Evolutionary conservation across 2,888 invertebrate genomes (phyloP).

Genomic region (Conomelus anceps): DNA sequence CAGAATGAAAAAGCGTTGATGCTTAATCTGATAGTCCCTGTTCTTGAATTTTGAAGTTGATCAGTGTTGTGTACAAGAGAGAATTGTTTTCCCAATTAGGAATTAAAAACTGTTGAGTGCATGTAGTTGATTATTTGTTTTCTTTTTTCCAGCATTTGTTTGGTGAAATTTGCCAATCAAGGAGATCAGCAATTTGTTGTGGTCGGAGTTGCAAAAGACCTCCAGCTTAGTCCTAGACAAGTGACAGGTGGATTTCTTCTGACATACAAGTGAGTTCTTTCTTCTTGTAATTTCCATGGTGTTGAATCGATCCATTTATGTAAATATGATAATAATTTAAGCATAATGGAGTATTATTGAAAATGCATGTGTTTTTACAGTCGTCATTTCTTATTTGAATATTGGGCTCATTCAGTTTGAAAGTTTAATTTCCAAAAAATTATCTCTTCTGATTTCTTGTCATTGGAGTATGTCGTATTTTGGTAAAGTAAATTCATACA

Average conservation of each 20-base stretch:
- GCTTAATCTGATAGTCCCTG: background rate
- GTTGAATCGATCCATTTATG: background rate
- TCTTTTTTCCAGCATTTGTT: constrained; percentile 52
- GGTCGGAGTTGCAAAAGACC: constrained; percentile 87
- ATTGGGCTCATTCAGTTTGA: too few species aligned
- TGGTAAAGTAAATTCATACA: background rate
- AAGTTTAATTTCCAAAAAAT: background rate
- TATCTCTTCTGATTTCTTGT: background rate
- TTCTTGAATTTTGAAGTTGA: too few species aligned
- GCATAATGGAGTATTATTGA: background rate
- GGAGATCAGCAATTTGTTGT: constrained; percentile 59
- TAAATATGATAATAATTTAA: background rate
- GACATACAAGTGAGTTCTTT: constrained; percentile 61
- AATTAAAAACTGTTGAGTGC: too few species aligned
- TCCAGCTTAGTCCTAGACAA: constrained; percentile 79
- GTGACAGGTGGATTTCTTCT: constrained; percentile 78
- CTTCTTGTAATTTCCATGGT: background rate
- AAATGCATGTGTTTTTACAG: background rate
- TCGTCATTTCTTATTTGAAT: background rate
- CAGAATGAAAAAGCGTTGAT: too few species aligned
- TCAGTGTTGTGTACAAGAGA: too few species aligned
- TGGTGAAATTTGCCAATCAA: constrained; percentile 69
- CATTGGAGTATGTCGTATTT: background rate
- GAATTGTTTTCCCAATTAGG: too few species aligned
- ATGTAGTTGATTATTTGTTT: constrained; percentile 17